Percentiles rank a stretch among this genome's conserved stretches.
Conservation (phyloP, 2,113 vertebrate genomes). For the Alethe castanea region DNA sequence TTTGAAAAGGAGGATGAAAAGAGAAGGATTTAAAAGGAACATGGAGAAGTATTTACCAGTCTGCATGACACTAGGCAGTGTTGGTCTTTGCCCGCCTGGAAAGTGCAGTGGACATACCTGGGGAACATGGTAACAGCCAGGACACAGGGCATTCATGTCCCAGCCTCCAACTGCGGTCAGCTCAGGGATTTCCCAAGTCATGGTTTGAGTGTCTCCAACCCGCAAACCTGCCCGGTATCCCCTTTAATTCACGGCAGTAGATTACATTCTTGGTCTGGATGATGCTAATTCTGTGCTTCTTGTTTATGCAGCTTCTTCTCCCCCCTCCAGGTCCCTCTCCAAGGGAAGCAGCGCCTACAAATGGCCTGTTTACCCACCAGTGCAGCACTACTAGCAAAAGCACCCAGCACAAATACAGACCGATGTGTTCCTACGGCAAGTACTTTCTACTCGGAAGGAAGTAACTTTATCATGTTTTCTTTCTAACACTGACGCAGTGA, state of each 20-base stretch:
- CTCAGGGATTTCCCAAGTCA: neutral
- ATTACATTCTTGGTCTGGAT: neutral
- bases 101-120: neutral
- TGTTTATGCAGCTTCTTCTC: neutral
- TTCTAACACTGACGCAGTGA: neutral
- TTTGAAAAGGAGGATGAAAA: neutral
- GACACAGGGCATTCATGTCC: neutral
- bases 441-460: neutral
- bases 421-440: neutral
- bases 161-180: neutral
- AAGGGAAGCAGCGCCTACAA: neutral
- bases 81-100: fast-evolving
- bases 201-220: neutral
- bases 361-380: neutral
- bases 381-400: neutral
- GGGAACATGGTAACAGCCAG: fast-evolving
- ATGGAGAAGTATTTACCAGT: neutral
- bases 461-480: neutral
- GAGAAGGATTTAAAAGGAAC: neutral
- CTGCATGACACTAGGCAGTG: neutral
- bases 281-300: neutral
- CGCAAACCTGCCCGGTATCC: neutral
- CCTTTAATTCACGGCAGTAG: neutral
- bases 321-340: neutral
- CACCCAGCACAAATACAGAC: neutral